Conservation (phyloP, 2,888 invertebrate species). For the Cryptocheilus praepositus region DNA sequence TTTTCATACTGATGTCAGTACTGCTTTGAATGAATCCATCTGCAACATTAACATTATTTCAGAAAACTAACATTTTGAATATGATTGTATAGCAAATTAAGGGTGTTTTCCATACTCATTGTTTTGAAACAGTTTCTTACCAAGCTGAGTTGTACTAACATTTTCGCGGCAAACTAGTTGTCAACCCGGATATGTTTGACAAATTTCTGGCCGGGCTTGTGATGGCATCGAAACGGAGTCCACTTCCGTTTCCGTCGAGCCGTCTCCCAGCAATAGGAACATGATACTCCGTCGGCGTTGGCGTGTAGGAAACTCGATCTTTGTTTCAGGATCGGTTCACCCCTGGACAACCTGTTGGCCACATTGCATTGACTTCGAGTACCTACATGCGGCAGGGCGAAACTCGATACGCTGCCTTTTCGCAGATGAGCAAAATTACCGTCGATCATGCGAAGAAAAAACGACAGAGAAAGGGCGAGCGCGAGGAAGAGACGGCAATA, state of each 20-base stretch:
- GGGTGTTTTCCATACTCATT: no score
- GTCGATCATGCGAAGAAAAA: constrained; percentile 29
- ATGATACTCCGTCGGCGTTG: constrained; percentile 40
- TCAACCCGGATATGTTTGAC: not conserved
- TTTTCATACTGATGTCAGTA: no score
- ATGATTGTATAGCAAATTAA: no score
- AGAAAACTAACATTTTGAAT: no score
- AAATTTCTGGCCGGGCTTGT: constrained; percentile 11
- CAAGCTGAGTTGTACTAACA: no score
- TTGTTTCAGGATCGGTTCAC: constrained; percentile 37
- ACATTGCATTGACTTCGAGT: constrained; percentile 25
- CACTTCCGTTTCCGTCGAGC: constrained; percentile 55
- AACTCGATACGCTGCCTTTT: constrained; percentile 43
- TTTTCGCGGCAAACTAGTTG: no score
- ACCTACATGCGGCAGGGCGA: constrained; percentile 19
- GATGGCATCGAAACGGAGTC: constrained; percentile 14
- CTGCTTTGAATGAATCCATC: no score
- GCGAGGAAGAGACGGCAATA: constrained; percentile 19
- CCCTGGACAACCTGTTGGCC: constrained; percentile 45
- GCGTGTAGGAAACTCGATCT: constrained; percentile 47
- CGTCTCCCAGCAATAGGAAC: constrained; percentile 30
- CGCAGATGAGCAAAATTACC: constrained; percentile 35
- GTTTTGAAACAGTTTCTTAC: no score
- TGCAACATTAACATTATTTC: no score
- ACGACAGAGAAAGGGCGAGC: not conserved